phyloP scores from a whole-genome alignment of 2,113 vertebrate genomes.

The Morone chrysops region DNA sequence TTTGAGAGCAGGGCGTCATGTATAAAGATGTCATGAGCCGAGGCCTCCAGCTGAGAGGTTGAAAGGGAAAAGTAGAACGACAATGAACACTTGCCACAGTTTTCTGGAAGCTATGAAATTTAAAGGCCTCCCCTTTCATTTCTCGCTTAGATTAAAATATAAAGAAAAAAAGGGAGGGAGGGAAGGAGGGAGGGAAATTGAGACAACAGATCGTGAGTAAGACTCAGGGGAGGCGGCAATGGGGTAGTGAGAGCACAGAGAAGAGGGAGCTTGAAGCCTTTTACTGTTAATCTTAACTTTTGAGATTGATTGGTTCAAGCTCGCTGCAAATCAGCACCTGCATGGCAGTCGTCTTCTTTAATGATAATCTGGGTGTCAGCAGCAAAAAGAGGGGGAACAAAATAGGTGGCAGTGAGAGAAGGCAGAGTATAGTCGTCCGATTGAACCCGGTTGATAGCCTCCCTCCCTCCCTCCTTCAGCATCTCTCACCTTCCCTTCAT shows the following conservation, averaged over 20 bases:
- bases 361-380: conserved; percentile 80
- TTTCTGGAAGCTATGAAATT: conserved; percentile 86
- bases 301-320: conserved; percentile 78
- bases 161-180: conserved; percentile 27
- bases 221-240: conserved; percentile 23
- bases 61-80: conserved; percentile 84
- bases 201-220: conserved; percentile 36
- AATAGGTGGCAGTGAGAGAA: conserved; percentile 54
- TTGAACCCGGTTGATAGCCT: conserved; percentile 62
- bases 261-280: conserved; percentile 49
- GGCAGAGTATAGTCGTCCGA: conserved; percentile 62
- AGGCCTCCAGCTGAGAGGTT: conserved; percentile 87
- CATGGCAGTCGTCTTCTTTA: conserved; percentile 77
- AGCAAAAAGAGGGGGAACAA: conserved; percentile 48
- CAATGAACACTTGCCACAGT: conserved; percentile 86
- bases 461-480: conserved; percentile 41
- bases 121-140: conserved; percentile 86
- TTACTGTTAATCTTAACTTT: conserved; percentile 82
- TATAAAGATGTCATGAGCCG: conserved; percentile 89
- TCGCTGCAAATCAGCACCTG: conserved; percentile 76
- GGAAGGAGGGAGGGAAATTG: conserved; percentile 44
- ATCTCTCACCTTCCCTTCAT: conserved; percentile 59
- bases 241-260: conserved; percentile 40
- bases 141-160: conserved; percentile 86
- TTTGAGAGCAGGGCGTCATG: conserved; percentile 89